phyloP scores from a whole-genome alignment of 2,797 vertebrate species.

The Nasua narica region DNA sequence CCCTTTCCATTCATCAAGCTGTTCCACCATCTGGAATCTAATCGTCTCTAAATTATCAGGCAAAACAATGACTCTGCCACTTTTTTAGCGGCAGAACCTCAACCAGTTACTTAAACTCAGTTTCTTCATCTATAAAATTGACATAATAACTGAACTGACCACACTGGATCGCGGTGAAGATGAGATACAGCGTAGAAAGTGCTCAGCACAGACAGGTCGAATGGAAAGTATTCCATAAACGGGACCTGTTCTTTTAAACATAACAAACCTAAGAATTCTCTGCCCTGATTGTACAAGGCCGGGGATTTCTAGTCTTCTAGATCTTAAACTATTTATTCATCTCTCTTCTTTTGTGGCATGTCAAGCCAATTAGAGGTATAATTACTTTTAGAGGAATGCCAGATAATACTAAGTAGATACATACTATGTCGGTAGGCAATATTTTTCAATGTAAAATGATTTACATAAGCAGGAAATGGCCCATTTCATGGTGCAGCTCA shows the following conservation, averaged over 20 bases:
- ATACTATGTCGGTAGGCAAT: neutral
- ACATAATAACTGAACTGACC: neutral
- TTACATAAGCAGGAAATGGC: neutral
- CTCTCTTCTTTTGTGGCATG: neutral
- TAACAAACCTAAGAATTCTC: neutral
- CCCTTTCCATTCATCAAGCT: neutral
- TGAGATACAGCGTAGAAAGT: neutral
- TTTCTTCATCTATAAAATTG: neutral
- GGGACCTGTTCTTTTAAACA: neutral
- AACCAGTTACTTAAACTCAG: neutral
- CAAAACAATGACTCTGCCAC: neutral
- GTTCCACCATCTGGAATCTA: neutral
- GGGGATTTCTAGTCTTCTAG: neutral
- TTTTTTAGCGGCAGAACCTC: neutral
- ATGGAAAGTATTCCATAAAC: neutral
- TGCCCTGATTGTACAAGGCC: neutral
- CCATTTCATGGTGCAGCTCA: neutral
- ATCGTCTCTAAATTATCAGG: neutral
- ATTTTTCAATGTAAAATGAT: neutral
- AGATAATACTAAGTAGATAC: neutral
- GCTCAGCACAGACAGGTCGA: neutral
- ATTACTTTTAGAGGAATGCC: slow-evolving; percentile 14
- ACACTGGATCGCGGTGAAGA: neutral
- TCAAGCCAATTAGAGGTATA: neutral
- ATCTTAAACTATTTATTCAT: neutral